Conservation (phyloP, 92 coral and sea anemone species). For the Muricea muricata region DNA sequence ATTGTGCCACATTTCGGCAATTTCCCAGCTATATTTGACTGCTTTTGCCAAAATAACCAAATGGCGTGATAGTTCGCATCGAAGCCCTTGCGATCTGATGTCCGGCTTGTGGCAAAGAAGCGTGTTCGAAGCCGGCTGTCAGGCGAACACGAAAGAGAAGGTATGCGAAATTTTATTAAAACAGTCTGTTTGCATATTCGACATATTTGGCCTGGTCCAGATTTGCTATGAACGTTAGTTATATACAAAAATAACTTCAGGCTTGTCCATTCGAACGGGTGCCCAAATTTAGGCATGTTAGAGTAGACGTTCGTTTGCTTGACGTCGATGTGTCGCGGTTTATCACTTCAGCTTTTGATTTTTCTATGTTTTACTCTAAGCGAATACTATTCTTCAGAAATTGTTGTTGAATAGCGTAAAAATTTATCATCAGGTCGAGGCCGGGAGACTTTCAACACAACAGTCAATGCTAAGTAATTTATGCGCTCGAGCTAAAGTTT, state of each 20-base stretch:
- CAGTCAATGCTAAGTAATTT: too few species aligned
- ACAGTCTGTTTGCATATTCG: neutral
- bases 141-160: neutral
- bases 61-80: neutral
- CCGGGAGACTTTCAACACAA: too few species aligned
- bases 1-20: neutral
- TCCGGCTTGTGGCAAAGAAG: conserved; percentile 24
- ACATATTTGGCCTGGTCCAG: neutral
- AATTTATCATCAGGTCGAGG: too few species aligned
- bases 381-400: too few species aligned
- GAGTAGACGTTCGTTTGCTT: too few species aligned
- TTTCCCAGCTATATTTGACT: neutral
- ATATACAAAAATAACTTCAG: too few species aligned
- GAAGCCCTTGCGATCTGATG: neutral
- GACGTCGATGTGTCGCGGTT: too few species aligned
- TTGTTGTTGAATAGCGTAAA: too few species aligned
- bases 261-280: neutral
- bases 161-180: neutral
- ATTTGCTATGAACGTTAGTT: neutral
- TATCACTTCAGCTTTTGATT: too few species aligned
- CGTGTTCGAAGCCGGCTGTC: conserved; percentile 26
- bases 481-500: too few species aligned
- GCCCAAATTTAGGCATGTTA: neutral
- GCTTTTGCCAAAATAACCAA: neutral
- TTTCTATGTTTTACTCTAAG: too few species aligned